Evolutionary conservation across 1,140 invertebrate species (phyloP).

Genomic region (Calosoma granatense): DNA sequence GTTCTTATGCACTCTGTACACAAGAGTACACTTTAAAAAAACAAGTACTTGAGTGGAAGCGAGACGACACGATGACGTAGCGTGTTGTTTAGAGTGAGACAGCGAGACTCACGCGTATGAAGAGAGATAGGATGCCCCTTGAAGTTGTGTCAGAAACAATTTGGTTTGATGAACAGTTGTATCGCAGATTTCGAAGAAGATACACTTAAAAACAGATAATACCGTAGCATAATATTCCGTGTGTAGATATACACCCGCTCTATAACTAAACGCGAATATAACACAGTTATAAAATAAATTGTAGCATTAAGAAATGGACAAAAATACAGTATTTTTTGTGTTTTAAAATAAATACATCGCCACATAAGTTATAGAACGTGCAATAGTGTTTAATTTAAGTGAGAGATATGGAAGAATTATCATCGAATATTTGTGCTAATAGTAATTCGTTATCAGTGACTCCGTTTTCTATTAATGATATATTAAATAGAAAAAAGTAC

Average conservation of each 20-base stretch:
- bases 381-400: constrained; percentile 10
- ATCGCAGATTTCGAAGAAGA: constrained; percentile 15
- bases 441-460: constrained; percentile 38
- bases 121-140: constrained; percentile 6
- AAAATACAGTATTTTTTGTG: constrained; percentile 9
- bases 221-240: not conserved
- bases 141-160: constrained; percentile 14
- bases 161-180: constrained; percentile 12
- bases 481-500: constrained; percentile 45
- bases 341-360: constrained; percentile 1
- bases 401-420: constrained; percentile 21
- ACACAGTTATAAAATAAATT: not conserved
- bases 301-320: constrained; percentile 13
- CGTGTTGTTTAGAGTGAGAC: constrained; percentile 9
- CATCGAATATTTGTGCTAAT: constrained; percentile 16
- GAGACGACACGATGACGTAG: not conserved
- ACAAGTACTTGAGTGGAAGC: not conserved
- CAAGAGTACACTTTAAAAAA: not conserved
- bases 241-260: not conserved
- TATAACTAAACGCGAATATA: constrained; percentile 10
- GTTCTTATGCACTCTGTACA: not conserved
- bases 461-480: constrained; percentile 68
- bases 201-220: constrained; percentile 1
- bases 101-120: constrained; percentile 8
- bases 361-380: no score